Conservation (phyloP, 2,113 vertebrate species). For the Aegithalos caudatus region DNA sequence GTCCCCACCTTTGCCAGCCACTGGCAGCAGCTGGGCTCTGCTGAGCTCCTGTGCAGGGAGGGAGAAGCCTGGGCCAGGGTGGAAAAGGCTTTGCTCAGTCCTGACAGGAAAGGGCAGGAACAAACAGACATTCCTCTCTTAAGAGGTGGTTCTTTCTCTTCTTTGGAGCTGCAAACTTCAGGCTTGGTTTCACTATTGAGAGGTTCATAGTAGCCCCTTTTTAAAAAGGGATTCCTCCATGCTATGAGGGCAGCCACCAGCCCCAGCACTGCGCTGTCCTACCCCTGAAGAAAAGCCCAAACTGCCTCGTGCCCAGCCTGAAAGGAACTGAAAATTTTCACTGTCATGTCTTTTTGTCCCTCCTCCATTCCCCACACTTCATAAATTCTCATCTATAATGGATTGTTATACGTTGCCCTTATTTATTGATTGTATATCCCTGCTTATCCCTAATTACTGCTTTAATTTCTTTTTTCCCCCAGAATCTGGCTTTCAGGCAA, state of each 20-base stretch:
- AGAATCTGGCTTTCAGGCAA: background rate
- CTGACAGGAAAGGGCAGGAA: background rate
- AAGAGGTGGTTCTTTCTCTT: background rate
- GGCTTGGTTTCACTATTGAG: background rate
- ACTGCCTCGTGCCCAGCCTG: background rate
- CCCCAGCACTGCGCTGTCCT: background rate
- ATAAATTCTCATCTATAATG: background rate
- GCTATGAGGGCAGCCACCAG: background rate
- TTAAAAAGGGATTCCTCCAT: background rate
- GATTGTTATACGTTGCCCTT: background rate
- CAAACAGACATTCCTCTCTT: background rate
- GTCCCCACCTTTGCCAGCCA: background rate
- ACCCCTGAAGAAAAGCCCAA: background rate
- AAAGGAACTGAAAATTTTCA: background rate
- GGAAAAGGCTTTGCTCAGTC: background rate
- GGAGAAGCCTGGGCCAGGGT: background rate
- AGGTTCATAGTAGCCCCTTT: background rate
- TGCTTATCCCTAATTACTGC: background rate
- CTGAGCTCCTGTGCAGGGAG: background rate
- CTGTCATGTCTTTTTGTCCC: background rate
- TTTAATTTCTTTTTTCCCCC: background rate
- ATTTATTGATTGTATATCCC: background rate
- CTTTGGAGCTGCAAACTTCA: background rate
- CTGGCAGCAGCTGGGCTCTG: background rate
- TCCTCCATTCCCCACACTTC: background rate